Evolutionary conservation across 2,113 vertebrate genomes (phyloP).

Genomic region (Pagrus major): DNA sequence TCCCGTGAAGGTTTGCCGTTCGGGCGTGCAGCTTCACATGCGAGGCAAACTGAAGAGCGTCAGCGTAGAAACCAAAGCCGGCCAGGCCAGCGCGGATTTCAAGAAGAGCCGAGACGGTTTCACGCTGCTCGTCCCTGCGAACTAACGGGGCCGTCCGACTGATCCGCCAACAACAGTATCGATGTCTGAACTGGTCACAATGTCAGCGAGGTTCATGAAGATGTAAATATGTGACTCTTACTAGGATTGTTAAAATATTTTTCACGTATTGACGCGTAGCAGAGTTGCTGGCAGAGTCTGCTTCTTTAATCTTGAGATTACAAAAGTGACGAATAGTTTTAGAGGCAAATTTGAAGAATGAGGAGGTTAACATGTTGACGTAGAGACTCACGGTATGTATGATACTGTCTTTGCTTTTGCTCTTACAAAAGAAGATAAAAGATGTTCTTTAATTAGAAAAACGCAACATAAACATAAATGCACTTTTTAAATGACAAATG

Average conservation of each 20-base stretch:
- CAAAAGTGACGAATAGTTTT: not conserved
- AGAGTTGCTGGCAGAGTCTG: constrained; percentile 23
- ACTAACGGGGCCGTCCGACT: constrained; percentile 34
- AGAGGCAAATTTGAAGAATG: not conserved
- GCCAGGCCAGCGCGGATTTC: constrained; percentile 84
- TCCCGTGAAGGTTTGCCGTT: constrained; percentile 84
- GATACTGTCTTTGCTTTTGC: not conserved
- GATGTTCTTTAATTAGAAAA: not conserved
- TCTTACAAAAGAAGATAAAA: constrained; percentile 1
- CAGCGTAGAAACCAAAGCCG: constrained; percentile 78
- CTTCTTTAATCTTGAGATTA: not conserved
- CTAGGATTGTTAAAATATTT: not conserved
- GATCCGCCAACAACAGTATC: rapidly evolving
- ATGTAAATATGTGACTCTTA: not conserved
- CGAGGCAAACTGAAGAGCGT: constrained; percentile 83
- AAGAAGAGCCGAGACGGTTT: constrained; percentile 85
- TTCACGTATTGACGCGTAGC: not conserved
- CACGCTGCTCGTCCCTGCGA: constrained; percentile 83
- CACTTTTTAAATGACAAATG: constrained; percentile 48
- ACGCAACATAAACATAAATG: constrained; percentile 10
- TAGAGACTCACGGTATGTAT: not conserved
- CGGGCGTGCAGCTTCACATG: constrained; percentile 84
- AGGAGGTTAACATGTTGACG: not conserved
- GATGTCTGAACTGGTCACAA: not conserved
- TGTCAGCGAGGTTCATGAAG: not conserved